Evolutionary conservation across 2,797 vertebrate genomes (phyloP).

Genomic region (Sylvia borin): DNA sequence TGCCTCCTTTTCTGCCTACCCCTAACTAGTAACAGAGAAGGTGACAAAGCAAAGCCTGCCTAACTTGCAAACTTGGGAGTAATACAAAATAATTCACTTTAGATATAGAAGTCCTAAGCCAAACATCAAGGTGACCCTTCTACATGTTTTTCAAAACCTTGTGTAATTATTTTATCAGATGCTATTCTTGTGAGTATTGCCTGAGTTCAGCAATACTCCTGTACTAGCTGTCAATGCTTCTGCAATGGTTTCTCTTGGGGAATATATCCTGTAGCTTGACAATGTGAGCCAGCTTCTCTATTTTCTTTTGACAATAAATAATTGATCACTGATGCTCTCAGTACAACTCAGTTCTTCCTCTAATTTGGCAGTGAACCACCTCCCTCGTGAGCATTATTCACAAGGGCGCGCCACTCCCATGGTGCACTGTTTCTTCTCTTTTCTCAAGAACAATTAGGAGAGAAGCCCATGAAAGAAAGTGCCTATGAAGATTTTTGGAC

Average conservation of each 20-base stretch:
- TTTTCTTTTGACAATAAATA: conserved; percentile 45
- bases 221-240: background rate
- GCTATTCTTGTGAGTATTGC: background rate
- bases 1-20: background rate
- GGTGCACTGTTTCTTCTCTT: background rate
- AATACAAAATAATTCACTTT: background rate
- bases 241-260: background rate
- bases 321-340: conserved; percentile 41
- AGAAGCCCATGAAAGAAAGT: background rate
- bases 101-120: background rate
- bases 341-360: background rate
- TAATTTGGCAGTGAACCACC: background rate
- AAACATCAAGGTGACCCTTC: background rate
- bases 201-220: background rate
- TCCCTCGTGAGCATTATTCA: background rate
- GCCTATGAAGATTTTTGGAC: background rate
- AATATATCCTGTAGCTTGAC: background rate
- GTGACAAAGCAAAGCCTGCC: background rate
- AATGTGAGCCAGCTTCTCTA: background rate
- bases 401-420: accelerated
- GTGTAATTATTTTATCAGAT: background rate
- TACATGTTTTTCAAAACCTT: background rate
- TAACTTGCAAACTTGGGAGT: background rate
- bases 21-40: background rate
- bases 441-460: background rate